phyloP scores from a whole-genome alignment of 2,113 vertebrate genomes.

The Globicephala melas region DNA sequence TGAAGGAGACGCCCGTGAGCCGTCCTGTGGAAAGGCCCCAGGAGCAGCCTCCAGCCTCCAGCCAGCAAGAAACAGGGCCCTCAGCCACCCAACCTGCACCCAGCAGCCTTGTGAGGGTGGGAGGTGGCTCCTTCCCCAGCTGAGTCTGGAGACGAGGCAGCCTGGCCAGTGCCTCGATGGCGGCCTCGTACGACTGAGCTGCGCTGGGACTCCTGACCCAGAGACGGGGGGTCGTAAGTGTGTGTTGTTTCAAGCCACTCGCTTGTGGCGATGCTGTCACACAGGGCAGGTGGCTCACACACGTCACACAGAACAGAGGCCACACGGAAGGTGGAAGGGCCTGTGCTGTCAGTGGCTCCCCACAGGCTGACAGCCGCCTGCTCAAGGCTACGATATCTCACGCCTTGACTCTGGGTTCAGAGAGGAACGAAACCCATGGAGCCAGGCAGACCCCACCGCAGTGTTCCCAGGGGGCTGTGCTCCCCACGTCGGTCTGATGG shows the following conservation, averaged over 20 bases:
- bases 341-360: neutral
- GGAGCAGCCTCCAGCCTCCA: neutral
- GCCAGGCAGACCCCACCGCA: rapidly evolving
- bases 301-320: neutral
- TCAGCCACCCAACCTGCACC: too few species aligned
- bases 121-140: neutral
- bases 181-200: rapidly evolving
- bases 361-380: neutral
- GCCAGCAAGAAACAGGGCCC: neutral
- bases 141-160: neutral
- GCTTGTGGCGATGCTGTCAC: neutral
- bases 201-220: rapidly evolving
- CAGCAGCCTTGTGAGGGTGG: rapidly evolving
- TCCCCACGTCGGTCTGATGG: too few species aligned
- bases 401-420: neutral
- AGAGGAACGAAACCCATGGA: rapidly evolving
- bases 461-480: neutral
- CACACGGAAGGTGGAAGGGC: rapidly evolving
- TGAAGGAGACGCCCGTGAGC: too few species aligned
- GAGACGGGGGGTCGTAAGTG: neutral
- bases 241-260: rapidly evolving
- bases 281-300: rapidly evolving
- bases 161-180: too few species aligned
- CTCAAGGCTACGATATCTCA: rapidly evolving
- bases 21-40: neutral